A percentile compares a stretch with the other conserved stretches of the same genome.
Evolutionary conservation across 2,797 vertebrate genomes (phyloP).

Genomic region (Urocyon cinereoargenteus): DNA sequence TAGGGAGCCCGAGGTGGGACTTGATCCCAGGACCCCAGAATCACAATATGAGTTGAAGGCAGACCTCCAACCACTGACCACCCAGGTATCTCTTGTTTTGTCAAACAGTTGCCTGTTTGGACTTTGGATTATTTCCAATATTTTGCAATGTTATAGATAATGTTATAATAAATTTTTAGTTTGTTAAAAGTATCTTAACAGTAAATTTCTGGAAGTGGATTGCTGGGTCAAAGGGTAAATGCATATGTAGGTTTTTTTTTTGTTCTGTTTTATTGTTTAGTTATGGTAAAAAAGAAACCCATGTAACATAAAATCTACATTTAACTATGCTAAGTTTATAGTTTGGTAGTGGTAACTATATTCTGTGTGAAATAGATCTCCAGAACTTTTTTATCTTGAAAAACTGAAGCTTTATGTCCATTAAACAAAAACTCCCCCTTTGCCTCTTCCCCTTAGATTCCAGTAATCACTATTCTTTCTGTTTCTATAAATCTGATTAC

Average conservation of each 20-base stretch:
- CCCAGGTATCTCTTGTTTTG: neutral
- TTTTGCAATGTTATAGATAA: neutral
- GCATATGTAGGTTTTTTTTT: neutral
- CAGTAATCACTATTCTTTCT: neutral
- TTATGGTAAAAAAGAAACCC: neutral
- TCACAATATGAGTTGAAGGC: neutral
- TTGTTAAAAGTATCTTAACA: neutral
- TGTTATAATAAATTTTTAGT: neutral
- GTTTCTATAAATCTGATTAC: neutral
- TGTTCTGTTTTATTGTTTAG: neutral
- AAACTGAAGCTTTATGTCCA: neutral
- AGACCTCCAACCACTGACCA: neutral
- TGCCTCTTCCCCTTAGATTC: neutral
- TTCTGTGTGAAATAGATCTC: neutral
- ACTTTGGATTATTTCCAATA: neutral
- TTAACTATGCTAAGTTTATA: neutral
- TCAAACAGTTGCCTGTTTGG: neutral
- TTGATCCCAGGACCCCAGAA: neutral
- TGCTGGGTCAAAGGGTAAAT: neutral
- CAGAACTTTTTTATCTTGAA: neutral
- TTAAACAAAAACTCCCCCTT: neutral
- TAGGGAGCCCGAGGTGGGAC: neutral
- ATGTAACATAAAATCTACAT: neutral
- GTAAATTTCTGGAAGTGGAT: neutral
- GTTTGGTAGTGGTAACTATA: neutral